A percentile compares a stretch with the other conserved stretches of the same genome.
Conservation (phyloP, 2,888 invertebrate species). For the Neoaliturus tenellus region DNA sequence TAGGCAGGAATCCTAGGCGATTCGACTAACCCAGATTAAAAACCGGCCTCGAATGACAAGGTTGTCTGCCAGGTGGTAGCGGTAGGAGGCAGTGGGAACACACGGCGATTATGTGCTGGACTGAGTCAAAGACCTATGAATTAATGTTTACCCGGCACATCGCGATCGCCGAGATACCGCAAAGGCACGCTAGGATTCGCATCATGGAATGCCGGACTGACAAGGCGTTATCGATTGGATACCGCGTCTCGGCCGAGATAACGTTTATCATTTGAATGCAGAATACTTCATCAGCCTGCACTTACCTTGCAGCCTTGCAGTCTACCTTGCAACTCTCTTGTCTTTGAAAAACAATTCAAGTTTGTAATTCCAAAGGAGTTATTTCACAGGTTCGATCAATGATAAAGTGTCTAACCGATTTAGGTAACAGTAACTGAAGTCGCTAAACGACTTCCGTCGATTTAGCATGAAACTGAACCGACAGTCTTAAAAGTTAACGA, state of each 20-base stretch:
- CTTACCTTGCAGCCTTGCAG: no score
- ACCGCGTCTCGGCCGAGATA: not conserved
- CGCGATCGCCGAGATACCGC: not conserved
- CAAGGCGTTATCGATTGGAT: not conserved
- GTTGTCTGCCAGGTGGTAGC: no score
- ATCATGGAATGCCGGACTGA: not conserved
- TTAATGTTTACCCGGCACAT: conserved; percentile 5
- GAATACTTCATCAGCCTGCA: not conserved
- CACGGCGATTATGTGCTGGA: not conserved
- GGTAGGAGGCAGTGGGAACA: no score
- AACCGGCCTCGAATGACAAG: not conserved
- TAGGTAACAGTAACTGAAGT: not conserved
- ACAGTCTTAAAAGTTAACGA: not conserved
- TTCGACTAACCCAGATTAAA: conserved; percentile 8
- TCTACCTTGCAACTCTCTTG: no score
- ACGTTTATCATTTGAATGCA: not conserved
- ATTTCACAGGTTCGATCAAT: no score
- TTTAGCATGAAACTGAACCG: not conserved
- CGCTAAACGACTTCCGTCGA: not conserved
- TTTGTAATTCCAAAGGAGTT: no score
- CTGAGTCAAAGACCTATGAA: conserved; percentile 2
- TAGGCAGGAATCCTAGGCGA: not conserved
- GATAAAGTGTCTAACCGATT: no score
- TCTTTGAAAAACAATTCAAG: no score
- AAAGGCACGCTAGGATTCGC: not conserved